Conservation (phyloP, 92 coral and sea anemone genomes). For the Zoanthus sociatus region DNA sequence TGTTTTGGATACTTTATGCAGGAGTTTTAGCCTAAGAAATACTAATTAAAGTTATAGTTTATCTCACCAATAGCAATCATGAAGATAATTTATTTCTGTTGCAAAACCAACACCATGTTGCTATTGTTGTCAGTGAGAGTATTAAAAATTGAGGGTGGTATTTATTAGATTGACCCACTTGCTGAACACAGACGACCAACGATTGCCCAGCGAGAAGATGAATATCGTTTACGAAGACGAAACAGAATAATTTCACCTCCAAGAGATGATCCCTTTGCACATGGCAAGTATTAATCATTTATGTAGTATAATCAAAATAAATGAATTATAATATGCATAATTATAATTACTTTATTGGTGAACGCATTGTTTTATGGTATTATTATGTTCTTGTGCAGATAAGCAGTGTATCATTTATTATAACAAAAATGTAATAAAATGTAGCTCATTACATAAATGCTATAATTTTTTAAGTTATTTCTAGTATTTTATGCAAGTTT, state of each 20-base stretch:
- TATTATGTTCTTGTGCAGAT: not conserved
- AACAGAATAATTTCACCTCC: conserved; percentile 95
- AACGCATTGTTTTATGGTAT: not conserved
- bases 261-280: conserved; percentile 95
- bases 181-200: conserved; percentile 97
- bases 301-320: not conserved
- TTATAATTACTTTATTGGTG: not conserved
- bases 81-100: too few relatives aligned
- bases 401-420: too few relatives aligned
- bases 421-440: too few relatives aligned
- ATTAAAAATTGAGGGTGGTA: not conserved
- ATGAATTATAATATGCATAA: not conserved
- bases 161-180: conserved; percentile 86
- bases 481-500: too few relatives aligned
- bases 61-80: too few relatives aligned
- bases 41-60: too few relatives aligned
- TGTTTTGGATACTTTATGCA: too few relatives aligned
- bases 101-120: not conserved
- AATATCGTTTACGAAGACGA: conserved; percentile 88
- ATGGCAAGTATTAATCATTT: conserved; percentile 76
- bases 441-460: too few relatives aligned
- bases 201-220: conserved; percentile 95
- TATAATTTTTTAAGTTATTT: too few relatives aligned
- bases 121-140: not conserved
- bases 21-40: too few relatives aligned